These are phyloP conservation scores for Lutraria rhynchaena DNA, from an alignment of 1,140 invertebrate species.

Conservation along the genomic window DNA sequence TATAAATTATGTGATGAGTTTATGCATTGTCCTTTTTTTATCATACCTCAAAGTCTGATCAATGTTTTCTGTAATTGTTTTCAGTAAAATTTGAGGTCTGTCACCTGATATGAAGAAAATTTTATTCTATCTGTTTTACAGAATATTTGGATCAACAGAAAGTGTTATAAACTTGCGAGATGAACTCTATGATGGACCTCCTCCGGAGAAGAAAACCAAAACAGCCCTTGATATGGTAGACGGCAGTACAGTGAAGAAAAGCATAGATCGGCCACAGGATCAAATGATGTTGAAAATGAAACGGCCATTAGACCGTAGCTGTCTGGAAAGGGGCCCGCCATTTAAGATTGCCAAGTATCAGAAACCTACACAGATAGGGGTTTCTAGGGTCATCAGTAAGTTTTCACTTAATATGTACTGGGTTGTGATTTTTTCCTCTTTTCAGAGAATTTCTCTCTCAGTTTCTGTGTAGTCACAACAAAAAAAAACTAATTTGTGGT, in stretches of 20 bases:
- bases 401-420: no score
- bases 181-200: slow-evolving; percentile 66
- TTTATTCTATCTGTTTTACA: slow-evolving; percentile 62
- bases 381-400: no score
- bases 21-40: no score
- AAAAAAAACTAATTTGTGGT: no score
- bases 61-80: not conserved
- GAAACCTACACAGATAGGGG: slow-evolving; percentile 19
- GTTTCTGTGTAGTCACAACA: no score
- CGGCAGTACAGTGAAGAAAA: slow-evolving; percentile 75
- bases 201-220: slow-evolving; percentile 56
- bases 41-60: no score
- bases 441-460: no score
- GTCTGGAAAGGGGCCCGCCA: slow-evolving; percentile 77
- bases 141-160: slow-evolving; percentile 79
- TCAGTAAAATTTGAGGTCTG: not conserved
- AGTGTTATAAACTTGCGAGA: slow-evolving; percentile 74
- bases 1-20: no score
- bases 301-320: slow-evolving; percentile 73
- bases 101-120: not conserved
- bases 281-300: slow-evolving; percentile 71
- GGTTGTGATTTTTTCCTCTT: no score
- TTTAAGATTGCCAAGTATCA: slow-evolving; percentile 60
- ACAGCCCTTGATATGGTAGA: slow-evolving; percentile 73
- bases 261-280: slow-evolving; percentile 71